Percentiles rank a stretch among this genome's conserved stretches.
Evolutionary conservation across 1,140 invertebrate genomes (phyloP).

Genomic region (Conus betulinus): DNA sequence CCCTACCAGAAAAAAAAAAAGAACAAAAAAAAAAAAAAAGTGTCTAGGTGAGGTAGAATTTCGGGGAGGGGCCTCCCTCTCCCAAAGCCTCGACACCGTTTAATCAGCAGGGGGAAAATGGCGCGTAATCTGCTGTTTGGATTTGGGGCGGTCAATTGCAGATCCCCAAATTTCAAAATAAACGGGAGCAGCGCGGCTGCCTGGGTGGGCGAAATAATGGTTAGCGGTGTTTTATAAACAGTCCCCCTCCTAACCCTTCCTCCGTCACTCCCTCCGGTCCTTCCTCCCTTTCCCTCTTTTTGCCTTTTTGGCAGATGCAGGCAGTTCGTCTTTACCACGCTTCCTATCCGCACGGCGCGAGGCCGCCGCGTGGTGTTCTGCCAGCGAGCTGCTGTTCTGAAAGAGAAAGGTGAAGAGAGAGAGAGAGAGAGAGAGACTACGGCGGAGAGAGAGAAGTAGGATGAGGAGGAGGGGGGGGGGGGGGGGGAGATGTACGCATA

Average conservation of each 20-base stretch:
- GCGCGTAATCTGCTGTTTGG: slow-evolving; percentile 63
- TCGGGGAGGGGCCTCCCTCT: background rate
- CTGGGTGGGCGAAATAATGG: slow-evolving; percentile 66
- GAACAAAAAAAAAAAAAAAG: too few species aligned
- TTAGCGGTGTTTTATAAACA: slow-evolving; percentile 65
- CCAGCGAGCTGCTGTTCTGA: too few species aligned
- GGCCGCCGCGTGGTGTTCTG: too few species aligned
- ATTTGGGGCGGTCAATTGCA: slow-evolving; percentile 69
- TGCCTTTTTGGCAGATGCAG: too few species aligned
- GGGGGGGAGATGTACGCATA: too few species aligned
- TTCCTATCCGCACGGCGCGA: background rate
- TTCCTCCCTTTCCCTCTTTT: background rate
- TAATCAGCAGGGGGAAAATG: slow-evolving; percentile 29
- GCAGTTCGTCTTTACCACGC: background rate
- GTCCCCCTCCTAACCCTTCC: slow-evolving; percentile 24
- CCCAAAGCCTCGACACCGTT: slow-evolving; percentile 8
- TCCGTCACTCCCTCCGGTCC: too few species aligned
- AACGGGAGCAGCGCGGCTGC: slow-evolving; percentile 49
- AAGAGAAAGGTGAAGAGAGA: too few species aligned
- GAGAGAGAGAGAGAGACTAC: too few species aligned
- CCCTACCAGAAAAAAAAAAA: too few species aligned
- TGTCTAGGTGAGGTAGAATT: too few species aligned
- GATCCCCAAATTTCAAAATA: slow-evolving; percentile 67
- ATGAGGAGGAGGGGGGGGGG: too few species aligned
- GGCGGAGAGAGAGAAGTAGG: too few species aligned